Conservation (phyloP, 37 sponge, comb jelly and placozoan species). For the Crambe crambe region DNA sequence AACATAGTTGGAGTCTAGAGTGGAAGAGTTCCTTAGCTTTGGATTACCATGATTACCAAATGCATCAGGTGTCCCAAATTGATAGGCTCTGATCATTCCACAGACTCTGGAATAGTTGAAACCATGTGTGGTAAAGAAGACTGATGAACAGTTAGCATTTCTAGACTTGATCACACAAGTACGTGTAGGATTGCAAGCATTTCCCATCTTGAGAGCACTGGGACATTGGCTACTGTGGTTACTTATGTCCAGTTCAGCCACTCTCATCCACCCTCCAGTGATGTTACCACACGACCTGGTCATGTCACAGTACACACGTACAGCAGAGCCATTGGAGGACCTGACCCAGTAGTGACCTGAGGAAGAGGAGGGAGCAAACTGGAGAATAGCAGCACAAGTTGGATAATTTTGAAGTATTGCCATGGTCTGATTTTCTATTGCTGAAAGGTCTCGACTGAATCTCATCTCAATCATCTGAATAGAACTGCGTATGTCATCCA, state of each 20-base stretch:
- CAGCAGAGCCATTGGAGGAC: slow-evolving; percentile 8
- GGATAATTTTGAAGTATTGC: neutral
- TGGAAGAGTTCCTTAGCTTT: neutral
- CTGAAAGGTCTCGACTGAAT: neutral
- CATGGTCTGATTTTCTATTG: too few relatives aligned
- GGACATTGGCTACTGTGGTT: slow-evolving; percentile 16
- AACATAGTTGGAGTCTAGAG: slow-evolving; percentile 19
- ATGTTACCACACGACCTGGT: slow-evolving; percentile 11
- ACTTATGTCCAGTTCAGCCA: slow-evolving; percentile 23
- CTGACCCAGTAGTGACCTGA: slow-evolving; percentile 24
- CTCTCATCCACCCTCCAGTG: slow-evolving; percentile 27
- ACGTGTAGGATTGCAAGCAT: too few relatives aligned
- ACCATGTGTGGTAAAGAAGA: neutral
- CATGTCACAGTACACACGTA: slow-evolving; percentile 22
- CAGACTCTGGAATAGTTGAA: slow-evolving; percentile 17
- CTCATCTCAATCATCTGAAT: neutral
- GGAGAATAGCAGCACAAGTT: slow-evolving; percentile 4
- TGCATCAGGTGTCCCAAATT: slow-evolving; percentile 11
- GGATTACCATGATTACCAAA: neutral
- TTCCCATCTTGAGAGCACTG: neutral
- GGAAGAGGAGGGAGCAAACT: neutral
- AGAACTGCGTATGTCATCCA: neutral
- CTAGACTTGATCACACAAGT: neutral
- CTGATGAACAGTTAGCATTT: slow-evolving; percentile 7
- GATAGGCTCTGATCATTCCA: slow-evolving; percentile 32